Base-by-base conservation (phyloP, 2,113 vertebrate species). In the Alosa alosa region DNA sequence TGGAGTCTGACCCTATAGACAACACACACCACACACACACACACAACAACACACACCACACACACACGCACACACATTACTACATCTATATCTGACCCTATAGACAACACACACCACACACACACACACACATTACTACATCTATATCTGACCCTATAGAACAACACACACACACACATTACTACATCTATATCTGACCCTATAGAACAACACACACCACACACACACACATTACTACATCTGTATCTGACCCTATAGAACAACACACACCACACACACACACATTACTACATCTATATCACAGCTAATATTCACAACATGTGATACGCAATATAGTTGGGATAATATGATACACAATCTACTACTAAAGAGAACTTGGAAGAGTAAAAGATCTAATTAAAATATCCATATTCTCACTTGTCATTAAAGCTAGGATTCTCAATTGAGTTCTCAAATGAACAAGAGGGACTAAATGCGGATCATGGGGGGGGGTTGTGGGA, bases 1-100 rank as follows among this genome's bases (percentile, higher is more conserved):
- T 22, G 97, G 94, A 0, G 90, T 97, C 39, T 98, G 97, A 81
- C 95, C 96, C 98, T 99, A 90, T 46, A 88, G 36, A 64, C 31
- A 31, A 1, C 31, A 31, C 31, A 89, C 68, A 87, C 18, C 10
- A 85, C 13, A 87, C 46, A 60, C 72, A 86, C 44, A 81, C 44
- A 86, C 31, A 31, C 31, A 31, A 64, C 31, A 31, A 1, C 31
- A 31, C 31, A 89, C 68, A 87, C 18, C 10, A 85, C 13, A 87
- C 46, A 60, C 72, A 86, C 44, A 81, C 44, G n/a, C n/a, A n/a
- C n/a, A 86, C 31, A 31, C 31, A 31, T 31, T 31, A 31, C 31
- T 31, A 31, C 31, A 31, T 31, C 31, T 31, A 31, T 31, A 31
- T 31, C 31, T 31, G 31, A 31, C 31, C 31, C 31, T 31, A 31